These are phyloP conservation scores for Nomada fabriciana DNA, from an alignment of 2,888 invertebrate species.

Conservation along the genomic window DNA sequence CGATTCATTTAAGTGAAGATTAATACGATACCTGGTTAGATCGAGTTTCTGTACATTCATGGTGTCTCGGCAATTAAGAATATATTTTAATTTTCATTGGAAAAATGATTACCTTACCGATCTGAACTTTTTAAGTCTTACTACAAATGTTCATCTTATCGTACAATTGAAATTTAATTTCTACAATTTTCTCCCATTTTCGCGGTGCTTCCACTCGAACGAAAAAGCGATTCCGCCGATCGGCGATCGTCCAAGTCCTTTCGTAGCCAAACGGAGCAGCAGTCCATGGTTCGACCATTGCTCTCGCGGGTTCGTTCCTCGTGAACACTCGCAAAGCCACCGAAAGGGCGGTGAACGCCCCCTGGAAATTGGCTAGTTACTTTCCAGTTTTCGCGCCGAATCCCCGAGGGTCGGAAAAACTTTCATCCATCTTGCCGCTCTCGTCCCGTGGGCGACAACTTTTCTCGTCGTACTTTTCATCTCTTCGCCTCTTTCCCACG, in stretches of 20 bases:
- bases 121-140: no score
- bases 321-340: background rate
- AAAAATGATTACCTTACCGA: no score
- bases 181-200: background rate
- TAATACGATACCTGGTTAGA: no score
- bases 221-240: background rate
- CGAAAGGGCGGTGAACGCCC: slow-evolving; percentile 48
- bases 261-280: background rate
- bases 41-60: background rate
- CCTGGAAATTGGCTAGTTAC: slow-evolving; percentile 71
- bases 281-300: background rate
- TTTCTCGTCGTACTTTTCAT: slow-evolving; percentile 53
- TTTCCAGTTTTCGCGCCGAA: slow-evolving; percentile 67
- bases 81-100: background rate
- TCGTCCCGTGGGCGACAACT: slow-evolving; percentile 68
- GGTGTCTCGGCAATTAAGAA: background rate
- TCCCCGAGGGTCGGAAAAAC: slow-evolving; percentile 60
- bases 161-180: background rate
- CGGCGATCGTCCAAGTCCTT: background rate
- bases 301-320: background rate
- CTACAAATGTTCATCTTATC: background rate
- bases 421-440: slow-evolving; percentile 67
- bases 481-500: background rate
- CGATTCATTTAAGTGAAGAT: no score
- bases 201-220: background rate